Evolutionary conservation across 2,113 vertebrate species (phyloP), one percentile per base, ranked within the genome.

Genomic region (Austrofundulus limnaeus): DNA sequence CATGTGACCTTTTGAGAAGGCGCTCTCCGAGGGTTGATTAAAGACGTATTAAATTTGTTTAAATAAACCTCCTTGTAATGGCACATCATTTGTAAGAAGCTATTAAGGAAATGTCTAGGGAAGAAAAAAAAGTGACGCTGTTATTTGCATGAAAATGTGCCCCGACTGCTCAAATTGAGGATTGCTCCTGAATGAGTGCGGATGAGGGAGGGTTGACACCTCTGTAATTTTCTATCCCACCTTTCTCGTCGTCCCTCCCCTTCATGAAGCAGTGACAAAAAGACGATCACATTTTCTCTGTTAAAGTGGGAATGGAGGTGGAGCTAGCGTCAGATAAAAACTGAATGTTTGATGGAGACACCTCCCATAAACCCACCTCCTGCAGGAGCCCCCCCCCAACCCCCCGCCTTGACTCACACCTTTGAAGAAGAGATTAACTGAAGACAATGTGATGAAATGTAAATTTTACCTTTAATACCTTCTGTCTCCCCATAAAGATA

Each of bases 11-110:
- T 98, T 98, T 98, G 94, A 94, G 95, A 95, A 96, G 94, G 91
- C 94, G 95, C 95, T 94, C 89, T 92, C 93, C 58, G 73, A 80
- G 77, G 72, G 82, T 98, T 99, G 97, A 99, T 99, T 99, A 99
- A 99, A 98, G 96, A 96, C 95, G 93, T 97, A 97, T 99, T 98
- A 98, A 97, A 98, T 98, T 96, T 98, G 97, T 98, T 99, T 98
- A 97, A 99, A 98, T 99, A 99, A 99, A 99, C 95, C 96, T 96
- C 94, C 94, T 96, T 98, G 96, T 98, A 99, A 99, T 98, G 95
- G 95, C 94, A 96, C 95, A 96, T 98, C 95, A 99, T 99, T 99
- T 98, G 96, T 98, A 96, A 98, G 95, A 97, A 96, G 96, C 96
- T 98, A 97, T 99, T 99, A 99, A 94, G 90, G 93, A 60, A 93